These are phyloP conservation scores for Apoderus coryli DNA, from an alignment of 2,888 invertebrate species.

Conservation along the genomic window DNA sequence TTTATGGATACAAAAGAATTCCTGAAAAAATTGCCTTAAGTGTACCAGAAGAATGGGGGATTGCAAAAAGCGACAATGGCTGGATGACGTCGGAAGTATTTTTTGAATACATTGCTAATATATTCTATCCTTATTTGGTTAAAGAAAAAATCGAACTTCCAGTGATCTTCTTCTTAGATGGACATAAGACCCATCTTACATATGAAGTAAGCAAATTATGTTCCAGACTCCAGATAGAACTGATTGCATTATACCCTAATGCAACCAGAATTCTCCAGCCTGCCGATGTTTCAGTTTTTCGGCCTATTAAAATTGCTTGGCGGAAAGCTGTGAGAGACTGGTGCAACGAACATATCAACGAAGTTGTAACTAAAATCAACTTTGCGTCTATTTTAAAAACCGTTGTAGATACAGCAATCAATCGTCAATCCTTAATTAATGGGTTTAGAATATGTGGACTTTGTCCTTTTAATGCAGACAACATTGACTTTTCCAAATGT, in stretches of 20 bases:
- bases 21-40: constrained; percentile 3
- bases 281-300: constrained; percentile 5
- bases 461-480: constrained; percentile 2
- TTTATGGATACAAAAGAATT: constrained; percentile 4
- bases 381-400: too few species aligned
- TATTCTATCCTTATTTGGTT: constrained; percentile 12
- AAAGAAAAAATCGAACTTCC: constrained; percentile 3
- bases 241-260: constrained; percentile 3
- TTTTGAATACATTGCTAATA: constrained; percentile 12
- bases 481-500: constrained; percentile 3
- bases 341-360: constrained; percentile 1
- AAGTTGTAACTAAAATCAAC: too few species aligned
- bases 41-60: background rate
- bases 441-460: constrained; percentile 2
- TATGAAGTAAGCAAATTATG: constrained; percentile 2
- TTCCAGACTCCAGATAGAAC: constrained; percentile 4
- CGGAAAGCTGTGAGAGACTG: constrained; percentile 3
- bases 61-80: constrained; percentile 7
- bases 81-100: too few species aligned
- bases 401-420: constrained; percentile 2
- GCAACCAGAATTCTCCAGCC: too few species aligned
- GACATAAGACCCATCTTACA: background rate
- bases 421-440: too few species aligned
- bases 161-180: constrained; percentile 3
- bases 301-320: constrained; percentile 3